Evolutionary conservation across 2,888 invertebrate species (phyloP).

Genomic region (Exephanes ischioxanthus): DNA sequence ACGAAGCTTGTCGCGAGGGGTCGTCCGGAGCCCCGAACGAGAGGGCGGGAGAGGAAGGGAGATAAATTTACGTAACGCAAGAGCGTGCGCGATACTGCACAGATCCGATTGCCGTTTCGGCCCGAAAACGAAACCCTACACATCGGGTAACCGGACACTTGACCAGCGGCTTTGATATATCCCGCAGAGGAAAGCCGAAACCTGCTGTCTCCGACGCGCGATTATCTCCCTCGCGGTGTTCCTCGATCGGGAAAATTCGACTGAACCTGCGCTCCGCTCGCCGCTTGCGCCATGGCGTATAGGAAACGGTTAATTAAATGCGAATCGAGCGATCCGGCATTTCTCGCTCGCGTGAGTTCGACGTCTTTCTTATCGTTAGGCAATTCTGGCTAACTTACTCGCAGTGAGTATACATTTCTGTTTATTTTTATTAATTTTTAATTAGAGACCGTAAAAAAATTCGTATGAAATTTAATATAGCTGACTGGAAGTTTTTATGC

Average conservation of each 20-base stretch:
- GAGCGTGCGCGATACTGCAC: constrained; percentile 11
- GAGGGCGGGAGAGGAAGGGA: constrained; percentile 9
- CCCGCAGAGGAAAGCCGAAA: constrained; percentile 59
- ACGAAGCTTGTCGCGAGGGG: constrained; percentile 28
- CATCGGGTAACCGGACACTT: constrained; percentile 58
- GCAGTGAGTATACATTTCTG: neutral
- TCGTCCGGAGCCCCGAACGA: neutral
- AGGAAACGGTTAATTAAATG: constrained; percentile 37
- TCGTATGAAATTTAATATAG: too few species aligned
- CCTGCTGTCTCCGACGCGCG: constrained; percentile 21
- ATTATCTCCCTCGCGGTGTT: constrained; percentile 25
- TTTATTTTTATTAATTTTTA: too few species aligned
- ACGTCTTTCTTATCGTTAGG: neutral
- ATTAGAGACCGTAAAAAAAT: too few species aligned
- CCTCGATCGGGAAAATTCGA: constrained; percentile 35
- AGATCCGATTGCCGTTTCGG: constrained; percentile 61
- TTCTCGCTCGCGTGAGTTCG: constrained; percentile 22
- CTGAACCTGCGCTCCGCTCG: constrained; percentile 11
- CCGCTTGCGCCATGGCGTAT: neutral
- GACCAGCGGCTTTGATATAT: constrained; percentile 63
- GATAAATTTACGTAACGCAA: neutral
- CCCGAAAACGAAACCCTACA: constrained; percentile 63
- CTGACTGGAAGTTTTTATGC: too few species aligned
- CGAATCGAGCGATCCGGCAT: constrained; percentile 25
- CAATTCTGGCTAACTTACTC: neutral